Percentiles rank a stretch among this genome's conserved stretches.
Conservation (phyloP, 2,113 vertebrate genomes). For the Colinus virginianus region DNA sequence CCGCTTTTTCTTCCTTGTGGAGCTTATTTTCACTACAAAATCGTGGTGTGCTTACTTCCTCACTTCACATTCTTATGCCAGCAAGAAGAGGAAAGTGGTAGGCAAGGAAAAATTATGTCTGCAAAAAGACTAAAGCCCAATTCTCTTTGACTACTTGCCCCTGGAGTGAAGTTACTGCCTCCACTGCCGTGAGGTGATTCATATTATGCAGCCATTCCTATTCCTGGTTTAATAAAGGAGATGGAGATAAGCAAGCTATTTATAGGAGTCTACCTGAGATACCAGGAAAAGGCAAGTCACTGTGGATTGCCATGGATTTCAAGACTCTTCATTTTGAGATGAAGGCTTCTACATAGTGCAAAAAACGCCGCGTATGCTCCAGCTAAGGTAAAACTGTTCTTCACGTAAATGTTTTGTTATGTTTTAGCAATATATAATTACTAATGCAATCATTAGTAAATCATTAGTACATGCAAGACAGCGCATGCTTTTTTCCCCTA, state of each 20-base stretch:
- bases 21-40: not conserved
- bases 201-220: not conserved
- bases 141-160: not conserved
- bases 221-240: not conserved
- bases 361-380: not conserved
- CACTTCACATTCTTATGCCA: not conserved
- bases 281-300: not conserved
- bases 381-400: not conserved
- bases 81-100: not conserved
- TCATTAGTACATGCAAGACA: too few species aligned
- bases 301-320: not conserved
- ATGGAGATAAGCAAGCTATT: not conserved
- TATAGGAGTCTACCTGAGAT: not conserved
- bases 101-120: not conserved
- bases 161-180: not conserved
- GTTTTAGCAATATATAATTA: not conserved
- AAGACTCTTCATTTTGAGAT: not conserved
- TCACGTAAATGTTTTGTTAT: not conserved
- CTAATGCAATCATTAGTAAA: too few species aligned
- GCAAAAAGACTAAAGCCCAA: not conserved
- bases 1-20: not conserved
- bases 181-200: not conserved
- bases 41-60: not conserved
- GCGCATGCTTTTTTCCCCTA: not conserved
- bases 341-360: not conserved